Percentiles rank a stretch among this genome's conserved stretches.
phyloP scores from a whole-genome alignment of 1,140 invertebrate genomes.

The Diploscapter pachys region DNA sequence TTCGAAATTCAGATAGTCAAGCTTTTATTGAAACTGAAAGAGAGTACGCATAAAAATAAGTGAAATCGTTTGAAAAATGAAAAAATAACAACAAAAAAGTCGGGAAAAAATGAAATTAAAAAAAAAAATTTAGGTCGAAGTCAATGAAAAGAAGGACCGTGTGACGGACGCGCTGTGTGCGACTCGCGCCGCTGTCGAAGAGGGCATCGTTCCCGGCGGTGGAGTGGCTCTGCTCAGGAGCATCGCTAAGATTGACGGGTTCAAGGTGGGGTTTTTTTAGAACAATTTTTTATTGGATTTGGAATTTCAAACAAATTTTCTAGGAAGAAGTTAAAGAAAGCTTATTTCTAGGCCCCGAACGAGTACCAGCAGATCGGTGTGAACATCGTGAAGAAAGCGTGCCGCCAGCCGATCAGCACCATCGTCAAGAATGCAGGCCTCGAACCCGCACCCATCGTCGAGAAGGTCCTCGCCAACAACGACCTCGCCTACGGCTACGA shows the following conservation, averaged over 20 bases:
- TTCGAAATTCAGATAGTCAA: too few species aligned
- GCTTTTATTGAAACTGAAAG: too few species aligned
- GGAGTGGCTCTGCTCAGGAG: constrained; percentile 90
- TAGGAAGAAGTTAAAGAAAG: too few species aligned
- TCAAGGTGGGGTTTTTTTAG: constrained; percentile 62
- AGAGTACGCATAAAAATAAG: too few species aligned
- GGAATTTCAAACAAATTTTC: too few species aligned
- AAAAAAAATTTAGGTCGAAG: constrained; percentile 7
- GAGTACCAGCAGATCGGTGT: constrained; percentile 82
- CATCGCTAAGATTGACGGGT: constrained; percentile 70
- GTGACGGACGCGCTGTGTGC: constrained; percentile 97
- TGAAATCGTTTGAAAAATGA: too few species aligned
- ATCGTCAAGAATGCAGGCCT: constrained; percentile 95
- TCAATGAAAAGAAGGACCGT: constrained; percentile 74
- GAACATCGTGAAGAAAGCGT: constrained; percentile 84
- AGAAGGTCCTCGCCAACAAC: constrained; percentile 70
- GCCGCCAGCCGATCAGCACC: constrained; percentile 87
- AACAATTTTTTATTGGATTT: not conserved
- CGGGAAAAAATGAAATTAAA: too few species aligned
- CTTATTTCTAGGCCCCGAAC: constrained; percentile 66
- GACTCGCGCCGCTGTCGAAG: constrained; percentile 94
- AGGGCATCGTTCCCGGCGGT: constrained; percentile 97
- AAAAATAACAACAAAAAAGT: too few species aligned
- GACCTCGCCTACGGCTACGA: constrained; percentile 84
- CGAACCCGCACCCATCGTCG: constrained; percentile 77